Conservation (phyloP, 2,797 vertebrate species). For the Enteromius argenteus region DNA sequence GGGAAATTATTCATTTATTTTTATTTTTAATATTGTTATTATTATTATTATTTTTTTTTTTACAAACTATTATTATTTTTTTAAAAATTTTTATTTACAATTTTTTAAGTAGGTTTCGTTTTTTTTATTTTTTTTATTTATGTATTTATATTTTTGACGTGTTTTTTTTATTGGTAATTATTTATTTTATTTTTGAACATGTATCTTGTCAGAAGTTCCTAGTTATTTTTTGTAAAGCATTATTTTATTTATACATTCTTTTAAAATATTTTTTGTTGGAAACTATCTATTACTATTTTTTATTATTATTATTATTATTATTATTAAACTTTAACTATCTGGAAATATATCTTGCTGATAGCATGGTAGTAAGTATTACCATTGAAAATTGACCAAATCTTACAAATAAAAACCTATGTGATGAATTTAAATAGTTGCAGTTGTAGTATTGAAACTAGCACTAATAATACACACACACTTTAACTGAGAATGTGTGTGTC, state of each 20-base stretch:
- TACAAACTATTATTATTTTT: background rate
- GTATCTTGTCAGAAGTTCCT: background rate
- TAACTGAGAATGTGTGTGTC: background rate
- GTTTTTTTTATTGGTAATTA: background rate
- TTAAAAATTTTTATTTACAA: background rate
- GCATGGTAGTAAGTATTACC: background rate
- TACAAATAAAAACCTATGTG: background rate
- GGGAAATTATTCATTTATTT: background rate
- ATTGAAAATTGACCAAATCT: background rate
- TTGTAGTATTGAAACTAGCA: background rate
- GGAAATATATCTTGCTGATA: background rate
- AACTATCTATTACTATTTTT: background rate
- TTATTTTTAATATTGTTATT: background rate
- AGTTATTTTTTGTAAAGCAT: background rate
- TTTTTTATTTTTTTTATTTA: too few relatives aligned
- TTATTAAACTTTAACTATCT: too few relatives aligned
- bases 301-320: too few relatives aligned
- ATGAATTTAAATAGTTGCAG: background rate
- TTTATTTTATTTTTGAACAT: background rate
- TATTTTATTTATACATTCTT: background rate
- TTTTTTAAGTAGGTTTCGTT: too few relatives aligned
- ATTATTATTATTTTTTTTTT: background rate
- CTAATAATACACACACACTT: background rate
- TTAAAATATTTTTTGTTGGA: background rate
- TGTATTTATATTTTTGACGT: background rate